phyloP scores from a whole-genome alignment of 2,888 invertebrate genomes.

The Cheilosia vernalis region DNA sequence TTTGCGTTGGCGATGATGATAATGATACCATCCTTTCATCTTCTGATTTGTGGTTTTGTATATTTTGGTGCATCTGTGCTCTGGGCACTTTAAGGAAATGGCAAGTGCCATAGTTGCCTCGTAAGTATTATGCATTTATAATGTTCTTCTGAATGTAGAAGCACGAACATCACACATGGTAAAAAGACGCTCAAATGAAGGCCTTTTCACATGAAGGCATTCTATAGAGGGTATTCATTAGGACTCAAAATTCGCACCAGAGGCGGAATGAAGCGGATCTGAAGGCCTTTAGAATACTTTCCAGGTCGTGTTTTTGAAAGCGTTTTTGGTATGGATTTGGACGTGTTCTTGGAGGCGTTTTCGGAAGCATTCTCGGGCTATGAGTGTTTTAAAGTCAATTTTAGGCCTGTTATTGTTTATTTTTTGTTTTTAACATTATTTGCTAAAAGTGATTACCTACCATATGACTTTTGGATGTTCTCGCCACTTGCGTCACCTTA shows the following conservation, averaged over 20 bases:
- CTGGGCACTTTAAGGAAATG: conserved; percentile 59
- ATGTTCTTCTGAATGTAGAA: conserved; percentile 1
- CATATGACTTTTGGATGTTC: too few relatives aligned
- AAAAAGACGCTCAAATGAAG: conserved; percentile 9
- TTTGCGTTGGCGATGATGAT: conserved; percentile 61
- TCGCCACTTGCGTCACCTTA: too few relatives aligned
- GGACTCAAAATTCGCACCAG: conserved; percentile 8
- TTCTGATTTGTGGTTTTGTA: conserved; percentile 67
- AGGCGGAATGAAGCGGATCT: conserved; percentile 12
- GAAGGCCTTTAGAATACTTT: too few relatives aligned
- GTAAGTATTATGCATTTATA: conserved; percentile 59
- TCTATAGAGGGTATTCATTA: conserved; percentile 9
- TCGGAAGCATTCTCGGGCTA: too few relatives aligned
- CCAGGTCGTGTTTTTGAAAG: too few relatives aligned
- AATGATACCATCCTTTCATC: conserved; percentile 65
- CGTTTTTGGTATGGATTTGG: too few relatives aligned
- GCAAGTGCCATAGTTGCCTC: conserved; percentile 52
- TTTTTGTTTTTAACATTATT: too few relatives aligned
- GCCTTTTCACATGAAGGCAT: conserved; percentile 10
- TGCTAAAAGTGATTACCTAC: too few relatives aligned
- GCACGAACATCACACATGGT: not conserved
- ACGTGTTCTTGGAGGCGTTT: too few relatives aligned
- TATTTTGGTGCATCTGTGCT: conserved; percentile 36
- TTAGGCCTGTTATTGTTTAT: too few relatives aligned
- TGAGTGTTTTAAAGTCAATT: too few relatives aligned